A percentile compares a stretch with the other conserved stretches of the same genome.
These are phyloP conservation scores for Pangasianodon hypophthalmus DNA, from an alignment of 2,113 vertebrate genomes.

Conservation along the genomic window DNA sequence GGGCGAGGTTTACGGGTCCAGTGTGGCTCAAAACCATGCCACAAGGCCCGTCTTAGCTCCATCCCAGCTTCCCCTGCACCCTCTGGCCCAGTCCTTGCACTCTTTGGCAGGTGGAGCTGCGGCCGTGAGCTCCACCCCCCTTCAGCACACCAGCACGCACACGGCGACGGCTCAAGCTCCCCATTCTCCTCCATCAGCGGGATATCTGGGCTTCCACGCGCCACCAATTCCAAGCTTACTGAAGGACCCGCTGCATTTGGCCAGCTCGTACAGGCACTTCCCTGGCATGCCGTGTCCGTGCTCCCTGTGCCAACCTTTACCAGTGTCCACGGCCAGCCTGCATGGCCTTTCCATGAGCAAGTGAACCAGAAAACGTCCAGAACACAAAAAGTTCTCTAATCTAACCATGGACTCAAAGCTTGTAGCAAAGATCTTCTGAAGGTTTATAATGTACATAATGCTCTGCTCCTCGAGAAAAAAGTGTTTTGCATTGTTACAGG, in stretches of 20 bases:
- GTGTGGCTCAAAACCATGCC: conserved; percentile 52
- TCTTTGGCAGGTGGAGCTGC: conserved; percentile 64
- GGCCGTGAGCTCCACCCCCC: conserved; percentile 10
- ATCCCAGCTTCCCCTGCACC: conserved; percentile 69
- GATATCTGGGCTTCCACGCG: conserved; percentile 72
- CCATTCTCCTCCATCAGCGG: conserved; percentile 67
- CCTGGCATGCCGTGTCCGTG: conserved; percentile 78
- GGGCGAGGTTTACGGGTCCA: conserved; percentile 75
- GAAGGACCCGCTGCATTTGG: conserved; percentile 74
- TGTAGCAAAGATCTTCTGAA: conserved; percentile 10
- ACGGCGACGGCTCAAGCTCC: conserved; percentile 53
- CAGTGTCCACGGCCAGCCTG: conserved; percentile 68
- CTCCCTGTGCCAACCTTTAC: conserved; percentile 75
- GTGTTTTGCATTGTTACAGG: conserved; percentile 47
- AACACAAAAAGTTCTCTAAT: conserved; percentile 30
- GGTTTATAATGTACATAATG: conserved; percentile 8
- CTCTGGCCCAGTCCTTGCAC: conserved; percentile 74
- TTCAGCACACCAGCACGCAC: conserved; percentile 60
- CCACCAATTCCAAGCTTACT: conserved; percentile 65
- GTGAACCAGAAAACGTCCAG: conserved; percentile 57
- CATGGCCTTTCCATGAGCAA: conserved; percentile 75
- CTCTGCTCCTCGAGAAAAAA: conserved; percentile 21
- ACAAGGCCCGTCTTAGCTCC: conserved; percentile 61
- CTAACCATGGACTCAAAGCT: conserved; percentile 33
- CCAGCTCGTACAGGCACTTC: conserved; percentile 74